Evolutionary conservation across 2,888 invertebrate genomes (phyloP).

Genomic region (Phengaris alcon): DNA sequence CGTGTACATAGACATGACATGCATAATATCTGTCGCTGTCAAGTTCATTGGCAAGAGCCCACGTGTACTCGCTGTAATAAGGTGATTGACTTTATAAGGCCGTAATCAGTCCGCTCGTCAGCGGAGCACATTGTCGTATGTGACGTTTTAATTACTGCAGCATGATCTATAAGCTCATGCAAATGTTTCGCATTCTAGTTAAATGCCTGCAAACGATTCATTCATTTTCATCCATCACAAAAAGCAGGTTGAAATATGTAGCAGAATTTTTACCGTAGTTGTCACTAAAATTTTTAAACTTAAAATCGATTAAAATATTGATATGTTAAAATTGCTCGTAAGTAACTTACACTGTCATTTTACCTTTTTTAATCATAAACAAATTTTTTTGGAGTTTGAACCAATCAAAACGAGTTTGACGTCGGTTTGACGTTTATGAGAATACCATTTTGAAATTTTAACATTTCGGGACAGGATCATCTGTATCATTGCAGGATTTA

Average conservation of each 20-base stretch:
- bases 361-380: too few relatives aligned
- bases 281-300: too few relatives aligned
- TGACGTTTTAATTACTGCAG: conserved; percentile 26
- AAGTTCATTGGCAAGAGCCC: conserved; percentile 73
- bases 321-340: too few relatives aligned
- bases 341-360: too few relatives aligned
- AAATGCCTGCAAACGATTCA: conserved; percentile 25
- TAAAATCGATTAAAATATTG: too few relatives aligned
- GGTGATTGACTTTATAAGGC: conserved; percentile 68
- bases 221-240: conserved; percentile 9
- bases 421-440: too few relatives aligned
- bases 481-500: too few relatives aligned
- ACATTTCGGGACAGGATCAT: too few relatives aligned
- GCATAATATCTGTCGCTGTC: conserved; percentile 49
- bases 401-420: too few relatives aligned
- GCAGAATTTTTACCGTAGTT: neutral
- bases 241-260: neutral
- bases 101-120: conserved; percentile 53
- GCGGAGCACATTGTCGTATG: conserved; percentile 34
- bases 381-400: too few relatives aligned
- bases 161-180: conserved; percentile 27
- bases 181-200: neutral
- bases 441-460: too few relatives aligned
- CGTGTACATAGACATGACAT: conserved; percentile 54
- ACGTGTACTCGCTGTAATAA: conserved; percentile 60